phyloP scores from a whole-genome alignment of 2,113 vertebrate genomes.

The Hymenochirus boettgeri region DNA sequence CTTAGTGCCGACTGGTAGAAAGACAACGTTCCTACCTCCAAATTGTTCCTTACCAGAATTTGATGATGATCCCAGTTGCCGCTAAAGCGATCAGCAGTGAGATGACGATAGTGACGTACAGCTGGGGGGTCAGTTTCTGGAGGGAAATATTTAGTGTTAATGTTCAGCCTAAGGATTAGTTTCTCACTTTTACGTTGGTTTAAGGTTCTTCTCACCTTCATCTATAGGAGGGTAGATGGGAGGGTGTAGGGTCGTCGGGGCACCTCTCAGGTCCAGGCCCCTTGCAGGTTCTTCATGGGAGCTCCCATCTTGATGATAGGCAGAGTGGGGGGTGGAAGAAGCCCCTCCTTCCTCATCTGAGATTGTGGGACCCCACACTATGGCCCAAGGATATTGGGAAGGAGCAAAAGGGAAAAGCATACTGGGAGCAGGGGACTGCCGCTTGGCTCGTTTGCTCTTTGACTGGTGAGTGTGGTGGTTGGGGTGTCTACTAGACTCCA shows the following conservation, averaged over 20 bases:
- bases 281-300: conserved; percentile 11
- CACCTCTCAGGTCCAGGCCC: conserved; percentile 67
- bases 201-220: conserved; percentile 59
- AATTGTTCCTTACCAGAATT: conserved; percentile 67
- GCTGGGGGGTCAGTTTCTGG: conserved; percentile 69
- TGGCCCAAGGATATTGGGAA: conserved; percentile 77
- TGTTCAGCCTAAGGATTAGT: neutral
- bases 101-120: conserved; percentile 73
- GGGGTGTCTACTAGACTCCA: conserved; percentile 1
- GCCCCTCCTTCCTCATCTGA: conserved; percentile 63
- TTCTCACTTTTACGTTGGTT: too few relatives aligned
- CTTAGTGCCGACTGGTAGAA: too few relatives aligned
- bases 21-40: too few relatives aligned
- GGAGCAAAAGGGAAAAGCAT: conserved; percentile 59
- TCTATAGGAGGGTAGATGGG: conserved; percentile 65
- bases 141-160: neutral
- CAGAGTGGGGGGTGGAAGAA: conserved; percentile 51
- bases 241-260: conserved; percentile 64
- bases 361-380: conserved; percentile 72
- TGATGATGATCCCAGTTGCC: conserved; percentile 73
- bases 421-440: conserved; percentile 24
- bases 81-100: conserved; percentile 72
- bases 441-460: conserved; percentile 8
- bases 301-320: conserved; percentile 15
- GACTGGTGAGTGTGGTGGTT: neutral